These are phyloP conservation scores for Stegostoma tigrinum DNA, from an alignment of 2,113 vertebrate genomes.

Conservation along the genomic window DNA sequence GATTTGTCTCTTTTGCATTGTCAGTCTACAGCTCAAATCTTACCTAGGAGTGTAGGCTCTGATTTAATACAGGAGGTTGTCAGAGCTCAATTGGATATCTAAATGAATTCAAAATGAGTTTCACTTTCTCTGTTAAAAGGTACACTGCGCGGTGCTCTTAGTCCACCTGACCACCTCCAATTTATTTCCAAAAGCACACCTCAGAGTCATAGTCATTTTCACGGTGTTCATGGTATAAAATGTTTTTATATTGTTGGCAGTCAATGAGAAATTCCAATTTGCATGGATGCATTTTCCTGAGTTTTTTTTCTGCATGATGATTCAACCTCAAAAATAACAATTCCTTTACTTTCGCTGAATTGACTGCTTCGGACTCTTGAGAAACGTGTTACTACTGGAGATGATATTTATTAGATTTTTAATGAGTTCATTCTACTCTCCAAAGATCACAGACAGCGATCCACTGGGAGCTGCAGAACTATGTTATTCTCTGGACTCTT, in stretches of 20 bases:
- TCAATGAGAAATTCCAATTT: slow-evolving; percentile 1
- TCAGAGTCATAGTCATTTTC: not conserved
- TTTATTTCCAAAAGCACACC: not conserved
- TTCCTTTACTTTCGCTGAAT: not conserved
- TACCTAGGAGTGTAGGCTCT: not conserved
- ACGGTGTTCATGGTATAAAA: not conserved
- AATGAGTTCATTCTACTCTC: not conserved
- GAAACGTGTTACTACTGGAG: not conserved
- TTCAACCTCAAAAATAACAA: slow-evolving; percentile 18
- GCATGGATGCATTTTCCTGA: not conserved
- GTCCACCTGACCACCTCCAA: not conserved
- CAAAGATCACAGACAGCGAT: not conserved
- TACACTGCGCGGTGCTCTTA: not conserved
- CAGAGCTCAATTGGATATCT: slow-evolving; percentile 20
- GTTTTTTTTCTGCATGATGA: not conserved
- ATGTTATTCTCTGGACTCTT: not conserved
- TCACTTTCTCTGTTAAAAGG: slow-evolving; percentile 23
- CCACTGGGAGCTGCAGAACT: no score
- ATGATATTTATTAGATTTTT: not conserved
- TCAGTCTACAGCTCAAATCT: not conserved
- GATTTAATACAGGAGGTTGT: not conserved
- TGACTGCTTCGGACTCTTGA: not conserved
- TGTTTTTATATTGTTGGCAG: not conserved
- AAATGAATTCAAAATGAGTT: slow-evolving; percentile 34
- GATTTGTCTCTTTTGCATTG: not conserved